Evolutionary conservation across 2,888 invertebrate genomes (phyloP), one percentile per base, ranked within the genome.

Genomic region (Sphaerophoria rueppellii): DNA sequence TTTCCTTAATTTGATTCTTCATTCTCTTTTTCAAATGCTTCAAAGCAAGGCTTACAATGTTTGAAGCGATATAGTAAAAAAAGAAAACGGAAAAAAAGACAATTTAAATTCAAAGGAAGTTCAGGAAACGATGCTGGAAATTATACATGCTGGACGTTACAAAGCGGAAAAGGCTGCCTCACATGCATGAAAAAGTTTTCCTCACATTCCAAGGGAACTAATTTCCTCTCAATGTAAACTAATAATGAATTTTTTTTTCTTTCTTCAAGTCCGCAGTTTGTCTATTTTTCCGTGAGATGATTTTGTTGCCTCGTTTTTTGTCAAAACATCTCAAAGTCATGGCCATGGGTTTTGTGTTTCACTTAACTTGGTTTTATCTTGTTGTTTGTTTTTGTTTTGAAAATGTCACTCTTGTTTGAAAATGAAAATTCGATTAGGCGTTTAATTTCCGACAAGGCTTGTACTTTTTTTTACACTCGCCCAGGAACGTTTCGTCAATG

Each of bases 1-100:
- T 81, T 72, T 85, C 76, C 80, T 81, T 81, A 80, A 85, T 85
- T 85, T 85, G 72, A 85, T 85, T 72, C 35, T 65, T 50, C 4
- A 37, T 50, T 43, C 9, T 40, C 4, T 40, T 40, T 40, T 40
- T 43, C 12, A 11, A 11, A 11, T 9, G 43, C 12, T 48, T 48
- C 6, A 50, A 16, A 67, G 24, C 12, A 67, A 67, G 65, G 65
- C 65, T 67, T 67, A 52, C 24, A 52, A 67, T 37, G 37, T 46
- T 16, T 52, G 24, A 24, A 24, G 24, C 24, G 2, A 24, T 24
- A 67, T 37, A 6, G n/a, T n/a, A n/a, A n/a, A n/a, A n/a, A 37
- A 67, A 14, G 11, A 48, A 50, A 11, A 16, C 14, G 12, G 52
- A 24, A 35, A 52, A 6, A 35, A 32, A 54, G 55, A 34, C 79